phyloP scores from a whole-genome alignment of 1,140 invertebrate genomes.

The Cotesia chilonis region DNA sequence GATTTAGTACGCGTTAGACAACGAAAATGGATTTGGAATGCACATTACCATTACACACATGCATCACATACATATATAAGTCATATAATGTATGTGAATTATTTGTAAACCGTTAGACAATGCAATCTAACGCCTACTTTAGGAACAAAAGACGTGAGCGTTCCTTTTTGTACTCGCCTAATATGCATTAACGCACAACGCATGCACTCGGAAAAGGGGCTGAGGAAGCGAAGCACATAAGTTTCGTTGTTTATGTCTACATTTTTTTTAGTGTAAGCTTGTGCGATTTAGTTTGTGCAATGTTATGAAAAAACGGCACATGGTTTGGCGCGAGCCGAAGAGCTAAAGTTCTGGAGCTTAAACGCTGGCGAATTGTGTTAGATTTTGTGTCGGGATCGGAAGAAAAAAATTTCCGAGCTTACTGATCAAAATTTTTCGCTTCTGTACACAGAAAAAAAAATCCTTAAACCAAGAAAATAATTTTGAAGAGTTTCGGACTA shows the following conservation, averaged over 20 bases:
- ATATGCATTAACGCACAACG: background rate
- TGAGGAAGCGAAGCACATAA: no score
- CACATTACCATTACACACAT: background rate
- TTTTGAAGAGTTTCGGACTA: no score
- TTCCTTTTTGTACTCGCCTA: no score
- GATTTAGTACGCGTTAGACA: slow-evolving; percentile 6
- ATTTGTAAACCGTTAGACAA: slow-evolving; percentile 9
- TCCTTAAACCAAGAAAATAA: no score
- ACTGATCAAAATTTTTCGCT: no score
- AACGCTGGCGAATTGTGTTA: background rate
- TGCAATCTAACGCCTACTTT: slow-evolving; percentile 16
- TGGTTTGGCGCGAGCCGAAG: slow-evolving; percentile 38
- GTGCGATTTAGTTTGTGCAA: no score
- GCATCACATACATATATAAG: background rate
- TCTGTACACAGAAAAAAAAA: no score
- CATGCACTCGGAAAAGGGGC: background rate
- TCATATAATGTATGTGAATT: background rate
- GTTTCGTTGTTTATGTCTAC: background rate
- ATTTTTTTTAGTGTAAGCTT: background rate
- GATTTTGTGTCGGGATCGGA: no score
- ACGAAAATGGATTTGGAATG: slow-evolving; percentile 15
- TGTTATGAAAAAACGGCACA: slow-evolving; percentile 19
- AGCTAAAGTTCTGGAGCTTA: background rate
- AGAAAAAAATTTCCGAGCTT: background rate
- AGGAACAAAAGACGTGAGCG: background rate